Conservation (phyloP, 2,888 invertebrate genomes). For the Agelastica alni region DNA sequence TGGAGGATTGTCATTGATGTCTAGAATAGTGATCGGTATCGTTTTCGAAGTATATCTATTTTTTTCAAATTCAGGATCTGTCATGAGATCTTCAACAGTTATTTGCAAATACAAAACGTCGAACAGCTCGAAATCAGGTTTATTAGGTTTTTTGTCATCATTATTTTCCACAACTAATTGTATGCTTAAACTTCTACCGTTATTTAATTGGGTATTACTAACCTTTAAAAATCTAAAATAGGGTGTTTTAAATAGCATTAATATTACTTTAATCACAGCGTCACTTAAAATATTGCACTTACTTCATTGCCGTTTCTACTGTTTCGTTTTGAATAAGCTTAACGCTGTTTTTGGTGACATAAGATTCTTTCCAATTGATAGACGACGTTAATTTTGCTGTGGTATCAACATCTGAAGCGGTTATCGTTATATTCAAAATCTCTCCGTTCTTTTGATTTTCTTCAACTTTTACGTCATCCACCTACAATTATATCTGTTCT, state of each 20-base stretch:
- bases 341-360: slow-evolving; percentile 64
- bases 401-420: slow-evolving; percentile 65
- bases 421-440: slow-evolving; percentile 55
- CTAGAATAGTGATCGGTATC: slow-evolving; percentile 64
- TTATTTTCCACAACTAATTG: slow-evolving; percentile 28
- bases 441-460: slow-evolving; percentile 61
- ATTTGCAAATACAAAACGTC: slow-evolving; percentile 41
- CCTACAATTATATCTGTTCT: slow-evolving; percentile 33
- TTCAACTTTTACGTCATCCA: slow-evolving; percentile 54
- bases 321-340: slow-evolving; percentile 43
- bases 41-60: background rate
- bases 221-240: slow-evolving; percentile 6
- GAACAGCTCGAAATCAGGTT: slow-evolving; percentile 45
- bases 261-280: background rate
- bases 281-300: slow-evolving; percentile 8
- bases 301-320: slow-evolving; percentile 22
- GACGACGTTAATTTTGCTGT: slow-evolving; percentile 61
- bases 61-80: slow-evolving; percentile 50
- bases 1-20: slow-evolving; percentile 69
- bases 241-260: background rate
- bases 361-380: slow-evolving; percentile 64
- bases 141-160: slow-evolving; percentile 27
- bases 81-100: slow-evolving; percentile 40
- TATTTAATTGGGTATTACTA: background rate
- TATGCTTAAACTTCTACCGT: slow-evolving; percentile 2